phyloP scores from a whole-genome alignment of 2,888 invertebrate species.

The Tuta absoluta region DNA sequence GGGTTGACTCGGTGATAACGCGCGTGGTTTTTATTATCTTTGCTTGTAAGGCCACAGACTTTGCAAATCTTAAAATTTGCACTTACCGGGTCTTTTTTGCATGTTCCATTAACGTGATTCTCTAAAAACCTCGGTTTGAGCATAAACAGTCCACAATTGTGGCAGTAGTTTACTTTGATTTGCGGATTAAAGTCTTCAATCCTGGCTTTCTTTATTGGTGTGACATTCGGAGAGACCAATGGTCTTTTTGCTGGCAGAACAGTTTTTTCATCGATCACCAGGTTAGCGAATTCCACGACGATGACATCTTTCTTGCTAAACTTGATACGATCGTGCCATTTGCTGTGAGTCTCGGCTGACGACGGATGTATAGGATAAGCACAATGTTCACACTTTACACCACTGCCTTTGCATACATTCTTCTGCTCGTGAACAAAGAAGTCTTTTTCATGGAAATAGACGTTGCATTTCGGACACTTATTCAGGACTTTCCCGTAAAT shows the following conservation, averaged over 20 bases:
- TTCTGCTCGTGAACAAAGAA: conserved; percentile 42
- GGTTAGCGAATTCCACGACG: conserved; percentile 15
- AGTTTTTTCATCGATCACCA: background rate
- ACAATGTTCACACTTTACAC: conserved; percentile 35
- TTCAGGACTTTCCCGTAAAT: conserved; percentile 43
- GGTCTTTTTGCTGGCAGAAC: background rate
- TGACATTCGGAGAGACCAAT: background rate
- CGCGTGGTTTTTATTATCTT: conserved; percentile 30
- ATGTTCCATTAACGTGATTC: background rate
- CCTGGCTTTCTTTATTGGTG: conserved; percentile 2
- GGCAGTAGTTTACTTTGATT: background rate
- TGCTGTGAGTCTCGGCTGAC: conserved; percentile 34
- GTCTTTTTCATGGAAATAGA: conserved; percentile 45
- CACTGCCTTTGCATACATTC: conserved; percentile 30
- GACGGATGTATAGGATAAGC: conserved; percentile 27
- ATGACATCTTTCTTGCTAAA: conserved; percentile 25
- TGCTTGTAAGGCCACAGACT: conserved; percentile 47
- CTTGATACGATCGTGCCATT: conserved; percentile 31
- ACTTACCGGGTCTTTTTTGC: conserved; percentile 16
- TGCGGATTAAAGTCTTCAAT: background rate
- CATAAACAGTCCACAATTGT: background rate
- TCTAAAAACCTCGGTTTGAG: background rate
- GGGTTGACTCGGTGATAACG: conserved; percentile 31
- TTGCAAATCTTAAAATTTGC: conserved; percentile 39
- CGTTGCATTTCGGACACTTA: conserved; percentile 47